phyloP scores from a whole-genome alignment of 2,113 vertebrate genomes.

The Larimichthys crocea region DNA sequence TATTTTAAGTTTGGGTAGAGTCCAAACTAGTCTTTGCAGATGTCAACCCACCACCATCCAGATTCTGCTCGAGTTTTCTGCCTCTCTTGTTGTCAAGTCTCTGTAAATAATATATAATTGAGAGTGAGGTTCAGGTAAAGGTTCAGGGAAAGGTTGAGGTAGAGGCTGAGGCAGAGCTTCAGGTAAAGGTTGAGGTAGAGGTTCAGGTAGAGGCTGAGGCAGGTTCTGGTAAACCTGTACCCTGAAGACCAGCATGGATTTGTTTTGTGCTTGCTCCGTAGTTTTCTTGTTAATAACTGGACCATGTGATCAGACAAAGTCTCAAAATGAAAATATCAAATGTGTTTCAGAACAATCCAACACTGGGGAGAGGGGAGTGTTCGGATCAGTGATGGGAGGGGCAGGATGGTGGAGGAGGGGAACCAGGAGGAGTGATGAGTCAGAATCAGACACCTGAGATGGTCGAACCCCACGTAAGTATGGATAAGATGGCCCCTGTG shows the following conservation, averaged over 20 bases:
- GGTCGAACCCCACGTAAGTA: constrained; percentile 83
- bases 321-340: not conserved
- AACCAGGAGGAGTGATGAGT: constrained; percentile 53
- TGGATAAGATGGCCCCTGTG: constrained; percentile 86
- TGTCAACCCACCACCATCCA: too few relatives aligned
- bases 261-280: not conserved
- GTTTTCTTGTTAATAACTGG: constrained; percentile 30
- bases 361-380: constrained; percentile 50
- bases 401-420: constrained; percentile 7
- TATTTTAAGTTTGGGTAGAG: too few relatives aligned
- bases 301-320: not conserved
- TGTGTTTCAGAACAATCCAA: constrained; percentile 44
- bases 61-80: too few relatives aligned
- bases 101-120: too few relatives aligned
- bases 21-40: too few relatives aligned
- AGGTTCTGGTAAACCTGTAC: not conserved
- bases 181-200: too few relatives aligned
- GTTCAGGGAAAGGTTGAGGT: too few relatives aligned
- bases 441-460: constrained; percentile 84
- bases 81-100: too few relatives aligned
- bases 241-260: not conserved
- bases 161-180: too few relatives aligned
- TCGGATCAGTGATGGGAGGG: constrained; percentile 47
- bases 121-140: too few relatives aligned
- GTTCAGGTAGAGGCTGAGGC: too few relatives aligned